Base-by-base conservation (phyloP, 37 sponge, comb jelly and placozoan species). In the Mnemiopsis leidyi region DNA sequence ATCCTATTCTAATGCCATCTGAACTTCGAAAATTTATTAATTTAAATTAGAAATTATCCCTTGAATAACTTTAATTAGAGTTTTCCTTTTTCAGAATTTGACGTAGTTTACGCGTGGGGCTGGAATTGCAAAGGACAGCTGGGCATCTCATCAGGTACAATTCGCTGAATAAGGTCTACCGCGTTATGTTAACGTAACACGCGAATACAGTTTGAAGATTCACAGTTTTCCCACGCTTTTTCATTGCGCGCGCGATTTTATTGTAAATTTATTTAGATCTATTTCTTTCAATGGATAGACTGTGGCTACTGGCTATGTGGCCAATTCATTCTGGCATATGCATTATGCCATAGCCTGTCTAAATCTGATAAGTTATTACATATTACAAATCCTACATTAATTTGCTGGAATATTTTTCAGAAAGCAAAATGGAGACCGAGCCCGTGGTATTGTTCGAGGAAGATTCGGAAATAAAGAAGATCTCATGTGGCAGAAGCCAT, bases 41-140 rank as follows among this genome's bases (percentile, higher is more conserved):
- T n/a, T n/a, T n/a, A n/a, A n/a, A n/a, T n/a, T n/a, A n/a, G n/a
- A n/a, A n/a, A n/a, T n/a, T n/a, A n/a, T n/a, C n/a, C n/a, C n/a
- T n/a, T n/a, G n/a, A n/a, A n/a, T n/a, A n/a, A n/a, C n/a, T n/a
- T n/a, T n/a, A n/a, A n/a, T n/a, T n/a, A n/a, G n/a, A n/a, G n/a
- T n/a, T n/a, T n/a, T n/a, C n/a, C n/a, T n/a, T n/a, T 85, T 21
- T 3, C 90, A 85, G 90, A 85, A 13, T 85, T 28, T 26, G 35
- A 40, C 23, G 90, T 29, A 38, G 48, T 26, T 13, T 85, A 85
- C 39, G 33, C 90, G 18, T 85, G 90, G 90, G 90, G 90, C 61
- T 85, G 90, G 90, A 85, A 85, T 61, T 24, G 29, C 61, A 38
- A 40, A 25, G 90, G 90, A 38, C 90, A 85, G 39, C 48, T 85